phyloP scores from a whole-genome alignment of 2,888 invertebrate species.

The Nephrocerus scutellatus region DNA sequence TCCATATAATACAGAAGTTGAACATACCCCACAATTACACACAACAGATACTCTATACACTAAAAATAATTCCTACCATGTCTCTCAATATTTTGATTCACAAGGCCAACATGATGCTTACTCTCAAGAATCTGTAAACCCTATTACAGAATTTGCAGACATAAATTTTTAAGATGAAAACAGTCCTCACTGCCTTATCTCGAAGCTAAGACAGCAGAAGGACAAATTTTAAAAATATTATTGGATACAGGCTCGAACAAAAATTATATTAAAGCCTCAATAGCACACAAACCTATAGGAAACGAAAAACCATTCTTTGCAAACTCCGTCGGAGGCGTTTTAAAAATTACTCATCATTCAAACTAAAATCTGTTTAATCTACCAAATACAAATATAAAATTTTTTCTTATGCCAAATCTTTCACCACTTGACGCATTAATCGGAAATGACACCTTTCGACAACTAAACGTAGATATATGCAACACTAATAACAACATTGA shows the following conservation, averaged over 20 bases:
- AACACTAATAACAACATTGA: slow-evolving; percentile 10
- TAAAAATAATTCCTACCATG: too few relatives aligned
- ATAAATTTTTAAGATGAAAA: slow-evolving; percentile 23
- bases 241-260: slow-evolving; percentile 21
- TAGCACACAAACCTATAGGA: slow-evolving; percentile 10
- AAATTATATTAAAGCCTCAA: slow-evolving; percentile 20
- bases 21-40: too few relatives aligned
- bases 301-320: slow-evolving; percentile 17
- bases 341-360: slow-evolving; percentile 16
- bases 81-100: too few relatives aligned
- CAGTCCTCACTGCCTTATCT: slow-evolving; percentile 22
- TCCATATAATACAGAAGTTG: too few relatives aligned
- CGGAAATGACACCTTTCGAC: slow-evolving; percentile 14
- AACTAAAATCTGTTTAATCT: slow-evolving; percentile 9
- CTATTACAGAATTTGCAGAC: too few relatives aligned
- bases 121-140: too few relatives aligned
- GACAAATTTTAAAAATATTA: slow-evolving; percentile 19
- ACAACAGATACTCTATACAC: too few relatives aligned
- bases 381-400: slow-evolving; percentile 10
- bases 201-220: slow-evolving; percentile 19
- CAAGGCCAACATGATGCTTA: too few relatives aligned
- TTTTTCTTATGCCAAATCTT: slow-evolving; percentile 11
- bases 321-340: slow-evolving; percentile 16
- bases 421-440: slow-evolving; percentile 14
- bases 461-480: slow-evolving; percentile 9